Percentiles rank a stretch among this genome's conserved stretches.
phyloP scores from a whole-genome alignment of 2,113 vertebrate genomes.

The Terrapene triunguis region DNA sequence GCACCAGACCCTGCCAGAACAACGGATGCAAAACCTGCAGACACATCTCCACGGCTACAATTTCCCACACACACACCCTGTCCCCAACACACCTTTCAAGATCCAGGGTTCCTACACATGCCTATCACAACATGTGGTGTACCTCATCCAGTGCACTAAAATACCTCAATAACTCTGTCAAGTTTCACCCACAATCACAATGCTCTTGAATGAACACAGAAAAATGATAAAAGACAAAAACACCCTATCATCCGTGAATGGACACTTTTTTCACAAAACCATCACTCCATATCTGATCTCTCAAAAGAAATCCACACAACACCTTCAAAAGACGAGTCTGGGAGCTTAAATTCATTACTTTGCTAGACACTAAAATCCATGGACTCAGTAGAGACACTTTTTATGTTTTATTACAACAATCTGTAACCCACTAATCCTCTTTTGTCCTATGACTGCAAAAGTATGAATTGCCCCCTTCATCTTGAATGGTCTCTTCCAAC shows the following conservation, averaged over 20 bases:
- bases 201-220: neutral
- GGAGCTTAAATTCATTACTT: neutral
- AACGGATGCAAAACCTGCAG: neutral
- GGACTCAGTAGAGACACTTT: neutral
- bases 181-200: neutral
- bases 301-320: neutral
- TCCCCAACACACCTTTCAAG: neutral
- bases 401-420: neutral
- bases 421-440: neutral
- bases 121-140: neutral
- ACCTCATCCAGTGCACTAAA: neutral
- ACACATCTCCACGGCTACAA: neutral
- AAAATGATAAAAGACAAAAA: neutral
- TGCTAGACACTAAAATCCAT: neutral
- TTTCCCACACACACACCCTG: too few species aligned
- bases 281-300: neutral
- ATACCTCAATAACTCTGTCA: neutral
- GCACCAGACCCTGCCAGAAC: neutral
- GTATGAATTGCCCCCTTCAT: neutral
- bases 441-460: neutral
- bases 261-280: neutral
- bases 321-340: neutral
- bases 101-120: neutral
- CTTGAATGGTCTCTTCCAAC: neutral
- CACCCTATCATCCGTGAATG: neutral